Evolutionary conservation across 2,797 vertebrate species (phyloP).

Genomic region (Chelidonichthys spinosus): DNA sequence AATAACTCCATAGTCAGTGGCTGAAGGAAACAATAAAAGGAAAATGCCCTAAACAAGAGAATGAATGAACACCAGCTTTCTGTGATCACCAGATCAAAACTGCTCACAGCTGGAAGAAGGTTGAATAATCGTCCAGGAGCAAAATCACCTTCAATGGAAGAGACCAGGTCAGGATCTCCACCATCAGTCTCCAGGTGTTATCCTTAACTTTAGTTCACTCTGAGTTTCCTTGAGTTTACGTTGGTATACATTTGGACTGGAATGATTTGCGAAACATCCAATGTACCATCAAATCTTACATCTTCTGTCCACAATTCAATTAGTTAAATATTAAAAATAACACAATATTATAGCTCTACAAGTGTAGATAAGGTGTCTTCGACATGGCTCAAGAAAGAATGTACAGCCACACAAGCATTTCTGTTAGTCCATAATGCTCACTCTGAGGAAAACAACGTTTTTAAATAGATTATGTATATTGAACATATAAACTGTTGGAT

Average conservation of each 20-base stretch:
- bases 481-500: too few relatives aligned
- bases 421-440: not conserved
- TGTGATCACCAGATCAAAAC: not conserved
- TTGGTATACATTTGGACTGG: not conserved
- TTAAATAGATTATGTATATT: too few relatives aligned
- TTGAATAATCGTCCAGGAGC: not conserved
- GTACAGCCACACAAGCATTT: not conserved
- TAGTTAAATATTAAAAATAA: not conserved
- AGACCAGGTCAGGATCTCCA: not conserved
- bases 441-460: not conserved
- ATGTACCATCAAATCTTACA: not conserved
- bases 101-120: too few relatives aligned
- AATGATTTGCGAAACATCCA: not conserved
- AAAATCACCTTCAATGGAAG: not conserved
- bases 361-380: not conserved
- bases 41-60: not conserved
- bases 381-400: not conserved
- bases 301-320: not conserved
- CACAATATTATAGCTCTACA: not conserved
- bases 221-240: not conserved
- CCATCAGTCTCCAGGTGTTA: not conserved
- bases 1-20: not conserved
- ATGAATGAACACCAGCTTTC: too few relatives aligned
- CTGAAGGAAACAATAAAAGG: not conserved
- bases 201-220: not conserved